A percentile compares a stretch with the other conserved stretches of the same genome.
Conservation (phyloP, 2,797 vertebrate species). For the Pangasius mekongensis region DNA sequence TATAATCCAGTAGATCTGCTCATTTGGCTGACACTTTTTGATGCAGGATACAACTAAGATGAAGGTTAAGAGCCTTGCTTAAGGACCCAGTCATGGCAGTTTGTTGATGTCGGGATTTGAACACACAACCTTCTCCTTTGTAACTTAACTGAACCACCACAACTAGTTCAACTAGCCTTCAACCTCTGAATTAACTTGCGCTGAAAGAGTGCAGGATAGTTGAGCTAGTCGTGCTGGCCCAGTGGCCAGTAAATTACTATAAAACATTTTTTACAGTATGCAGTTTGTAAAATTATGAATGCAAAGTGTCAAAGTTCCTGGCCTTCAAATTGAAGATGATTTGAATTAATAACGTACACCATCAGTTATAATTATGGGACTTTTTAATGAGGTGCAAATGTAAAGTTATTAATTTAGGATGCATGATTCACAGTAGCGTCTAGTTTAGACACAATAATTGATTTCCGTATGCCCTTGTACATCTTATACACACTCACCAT, state of each 20-base stretch:
- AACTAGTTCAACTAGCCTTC: background rate
- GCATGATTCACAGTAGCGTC: background rate
- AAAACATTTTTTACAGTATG: background rate
- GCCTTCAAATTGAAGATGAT: background rate
- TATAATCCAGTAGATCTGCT: background rate
- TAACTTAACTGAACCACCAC: background rate
- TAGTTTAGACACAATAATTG: background rate
- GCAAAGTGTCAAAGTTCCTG: background rate
- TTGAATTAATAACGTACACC: background rate
- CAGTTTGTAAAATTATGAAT: background rate
- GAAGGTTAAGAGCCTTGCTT: background rate
- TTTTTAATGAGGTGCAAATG: background rate
- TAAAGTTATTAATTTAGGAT: background rate
- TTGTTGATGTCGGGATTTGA: background rate
- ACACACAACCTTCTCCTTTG: background rate
- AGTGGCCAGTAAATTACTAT: background rate
- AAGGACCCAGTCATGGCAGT: background rate
- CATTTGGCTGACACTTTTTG: background rate
- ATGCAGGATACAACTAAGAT: background rate
- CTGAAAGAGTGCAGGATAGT: background rate
- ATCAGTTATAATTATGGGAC: background rate
- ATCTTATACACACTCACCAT: too few species aligned
- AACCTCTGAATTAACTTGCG: background rate
- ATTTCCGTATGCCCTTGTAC: too few species aligned
- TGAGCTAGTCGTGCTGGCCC: background rate